Evolutionary conservation across 2,113 vertebrate species (phyloP).

Genomic region (Laticauda colubrina): DNA sequence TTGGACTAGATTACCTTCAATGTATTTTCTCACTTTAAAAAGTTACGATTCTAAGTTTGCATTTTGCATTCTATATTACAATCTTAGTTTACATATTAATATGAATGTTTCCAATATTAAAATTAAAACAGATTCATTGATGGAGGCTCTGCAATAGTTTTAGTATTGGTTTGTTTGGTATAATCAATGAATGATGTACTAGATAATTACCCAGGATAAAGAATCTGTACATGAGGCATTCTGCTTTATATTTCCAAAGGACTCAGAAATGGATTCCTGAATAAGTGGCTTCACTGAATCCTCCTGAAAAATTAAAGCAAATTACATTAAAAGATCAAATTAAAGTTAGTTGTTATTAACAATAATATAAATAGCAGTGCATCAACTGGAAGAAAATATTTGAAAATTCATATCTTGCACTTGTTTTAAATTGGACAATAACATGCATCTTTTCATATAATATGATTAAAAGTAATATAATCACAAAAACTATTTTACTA

Average conservation of each 20-base stretch:
- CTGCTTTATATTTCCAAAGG: constrained; percentile 35
- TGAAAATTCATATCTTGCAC: background rate
- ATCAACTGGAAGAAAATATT: background rate
- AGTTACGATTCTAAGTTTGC: background rate
- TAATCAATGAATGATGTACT: background rate
- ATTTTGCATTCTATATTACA: background rate
- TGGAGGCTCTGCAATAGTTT: background rate
- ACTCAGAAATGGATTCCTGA: background rate
- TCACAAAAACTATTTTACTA: background rate
- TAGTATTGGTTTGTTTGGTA: background rate
- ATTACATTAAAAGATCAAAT: constrained; percentile 10
- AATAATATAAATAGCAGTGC: background rate
- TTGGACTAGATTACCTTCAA: background rate
- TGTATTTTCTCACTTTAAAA: background rate
- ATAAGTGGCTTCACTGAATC: background rate
- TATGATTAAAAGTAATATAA: background rate
- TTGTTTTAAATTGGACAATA: background rate
- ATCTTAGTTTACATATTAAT: background rate
- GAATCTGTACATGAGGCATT: background rate
- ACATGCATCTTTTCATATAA: background rate
- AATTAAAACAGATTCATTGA: background rate
- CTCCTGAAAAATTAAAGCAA: constrained; percentile 26
- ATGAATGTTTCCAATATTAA: background rate
- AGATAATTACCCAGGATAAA: constrained; percentile 9
- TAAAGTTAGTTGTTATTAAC: background rate